These are phyloP conservation scores for Carpatolechia fugitivella DNA, from an alignment of 2,888 invertebrate genomes.

Conservation along the genomic window DNA sequence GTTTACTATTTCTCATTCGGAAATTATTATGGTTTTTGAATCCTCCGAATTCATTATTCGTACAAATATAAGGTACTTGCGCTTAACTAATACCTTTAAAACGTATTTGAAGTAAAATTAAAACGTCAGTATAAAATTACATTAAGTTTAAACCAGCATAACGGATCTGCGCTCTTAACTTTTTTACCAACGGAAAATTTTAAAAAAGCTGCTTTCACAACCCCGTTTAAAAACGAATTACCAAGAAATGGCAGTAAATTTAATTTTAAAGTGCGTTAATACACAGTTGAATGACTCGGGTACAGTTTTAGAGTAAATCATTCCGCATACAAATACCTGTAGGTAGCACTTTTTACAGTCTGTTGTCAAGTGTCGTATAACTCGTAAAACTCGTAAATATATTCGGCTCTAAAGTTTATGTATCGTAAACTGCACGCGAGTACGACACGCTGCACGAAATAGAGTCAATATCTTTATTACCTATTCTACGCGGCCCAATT, in stretches of 20 bases:
- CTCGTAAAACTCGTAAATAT: slow-evolving; percentile 33
- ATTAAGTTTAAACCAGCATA: no score
- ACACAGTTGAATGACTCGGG: slow-evolving; percentile 12
- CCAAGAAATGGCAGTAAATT: slow-evolving; percentile 13
- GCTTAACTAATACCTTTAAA: background rate
- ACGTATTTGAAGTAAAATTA: no score
- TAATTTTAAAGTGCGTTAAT: slow-evolving; percentile 11
- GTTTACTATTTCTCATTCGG: no score
- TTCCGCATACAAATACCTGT: slow-evolving; percentile 27
- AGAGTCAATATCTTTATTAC: slow-evolving; percentile 33
- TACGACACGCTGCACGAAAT: slow-evolving; percentile 32
- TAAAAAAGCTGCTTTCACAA: background rate
- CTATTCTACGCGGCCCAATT: slow-evolving; percentile 4
- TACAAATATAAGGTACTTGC: no score
- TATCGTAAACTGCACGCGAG: slow-evolving; percentile 50
- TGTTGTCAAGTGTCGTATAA: slow-evolving; percentile 42
- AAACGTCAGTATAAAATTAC: no score
- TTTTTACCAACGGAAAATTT: no score
- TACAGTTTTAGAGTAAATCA: slow-evolving; percentile 22
- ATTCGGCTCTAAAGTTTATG: slow-evolving; percentile 49
- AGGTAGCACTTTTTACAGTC: slow-evolving; percentile 32
- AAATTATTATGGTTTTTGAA: no score
- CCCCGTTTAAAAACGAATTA: background rate
- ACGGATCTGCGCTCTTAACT: no score
- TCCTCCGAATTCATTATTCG: no score